Percentiles rank a stretch among this genome's conserved stretches.
These are phyloP conservation scores for Corythornis madagascariensis DNA, from an alignment of 2,113 vertebrate species.

Conservation along the genomic window DNA sequence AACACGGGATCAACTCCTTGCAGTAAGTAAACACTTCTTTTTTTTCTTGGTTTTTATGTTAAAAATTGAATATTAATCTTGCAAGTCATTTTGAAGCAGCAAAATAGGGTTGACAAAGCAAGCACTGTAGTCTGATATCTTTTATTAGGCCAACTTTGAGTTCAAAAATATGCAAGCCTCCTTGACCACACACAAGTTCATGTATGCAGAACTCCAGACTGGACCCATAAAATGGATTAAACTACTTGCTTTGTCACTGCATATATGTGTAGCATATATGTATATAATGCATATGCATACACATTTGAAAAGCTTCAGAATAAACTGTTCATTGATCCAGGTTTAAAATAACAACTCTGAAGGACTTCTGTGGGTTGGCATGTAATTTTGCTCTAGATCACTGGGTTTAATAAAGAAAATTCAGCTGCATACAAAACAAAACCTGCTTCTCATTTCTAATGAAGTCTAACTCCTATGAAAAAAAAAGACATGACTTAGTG, in stretches of 20 bases:
- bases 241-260: constrained; percentile 49
- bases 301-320: constrained; percentile 25
- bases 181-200: constrained; percentile 51
- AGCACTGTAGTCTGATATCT: constrained; percentile 62
- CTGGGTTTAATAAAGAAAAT: constrained; percentile 15
- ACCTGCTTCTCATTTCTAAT: constrained; percentile 7
- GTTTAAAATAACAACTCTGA: constrained; percentile 46
- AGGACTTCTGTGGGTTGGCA: constrained; percentile 20
- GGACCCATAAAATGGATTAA: constrained; percentile 39
- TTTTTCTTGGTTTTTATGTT: constrained; percentile 52
- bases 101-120: constrained; percentile 68
- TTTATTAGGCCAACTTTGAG: constrained; percentile 68
- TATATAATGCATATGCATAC: neutral
- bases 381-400: neutral
- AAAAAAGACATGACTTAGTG: neutral
- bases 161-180: constrained; percentile 61
- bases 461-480: neutral
- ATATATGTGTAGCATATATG: neutral
- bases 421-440: constrained; percentile 2
- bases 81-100: constrained; percentile 47
- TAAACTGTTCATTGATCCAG: constrained; percentile 19
- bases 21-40: constrained; percentile 53
- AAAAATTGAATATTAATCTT: constrained; percentile 73
- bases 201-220: constrained; percentile 18
- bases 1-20: constrained; percentile 54